These are phyloP conservation scores for Smutsia temminckii DNA, from an alignment of 2,797 vertebrate genomes.

Conservation along the genomic window DNA sequence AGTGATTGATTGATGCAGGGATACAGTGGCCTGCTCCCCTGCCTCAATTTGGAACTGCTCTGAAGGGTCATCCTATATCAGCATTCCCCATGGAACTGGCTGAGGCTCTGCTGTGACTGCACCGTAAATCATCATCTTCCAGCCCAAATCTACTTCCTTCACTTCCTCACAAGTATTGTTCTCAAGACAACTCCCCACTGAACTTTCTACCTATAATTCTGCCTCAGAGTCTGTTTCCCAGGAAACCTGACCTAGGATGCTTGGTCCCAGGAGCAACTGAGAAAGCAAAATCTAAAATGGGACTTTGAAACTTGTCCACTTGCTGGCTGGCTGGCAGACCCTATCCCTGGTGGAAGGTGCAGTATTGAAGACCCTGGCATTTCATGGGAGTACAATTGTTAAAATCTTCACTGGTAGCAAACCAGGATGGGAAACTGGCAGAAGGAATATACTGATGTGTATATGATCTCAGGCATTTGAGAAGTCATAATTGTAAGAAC, in stretches of 20 bases:
- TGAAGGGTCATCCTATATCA: background rate
- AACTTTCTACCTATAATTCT: background rate
- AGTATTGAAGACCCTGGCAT: background rate
- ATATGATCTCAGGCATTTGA: background rate
- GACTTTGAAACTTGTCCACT: background rate
- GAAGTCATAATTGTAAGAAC: background rate
- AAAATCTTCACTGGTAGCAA: slow-evolving; percentile 11
- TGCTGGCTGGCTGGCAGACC: background rate
- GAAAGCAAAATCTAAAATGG: slow-evolving; percentile 20
- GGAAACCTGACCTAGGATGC: background rate
- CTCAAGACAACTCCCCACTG: background rate
- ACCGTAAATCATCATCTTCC: background rate
- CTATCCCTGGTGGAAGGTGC: background rate
- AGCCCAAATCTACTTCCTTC: background rate
- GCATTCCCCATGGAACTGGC: background rate
- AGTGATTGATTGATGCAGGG: background rate
- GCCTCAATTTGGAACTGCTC: background rate
- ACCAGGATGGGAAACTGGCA: background rate
- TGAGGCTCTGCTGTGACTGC: background rate
- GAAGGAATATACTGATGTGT: background rate
- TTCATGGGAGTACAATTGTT: background rate
- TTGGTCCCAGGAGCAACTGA: background rate
- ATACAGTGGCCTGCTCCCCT: background rate
- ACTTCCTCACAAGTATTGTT: background rate
- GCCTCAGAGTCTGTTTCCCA: background rate